Conservation (phyloP, 2,797 vertebrate species). For the Micropoecilia bifurca region DNA sequence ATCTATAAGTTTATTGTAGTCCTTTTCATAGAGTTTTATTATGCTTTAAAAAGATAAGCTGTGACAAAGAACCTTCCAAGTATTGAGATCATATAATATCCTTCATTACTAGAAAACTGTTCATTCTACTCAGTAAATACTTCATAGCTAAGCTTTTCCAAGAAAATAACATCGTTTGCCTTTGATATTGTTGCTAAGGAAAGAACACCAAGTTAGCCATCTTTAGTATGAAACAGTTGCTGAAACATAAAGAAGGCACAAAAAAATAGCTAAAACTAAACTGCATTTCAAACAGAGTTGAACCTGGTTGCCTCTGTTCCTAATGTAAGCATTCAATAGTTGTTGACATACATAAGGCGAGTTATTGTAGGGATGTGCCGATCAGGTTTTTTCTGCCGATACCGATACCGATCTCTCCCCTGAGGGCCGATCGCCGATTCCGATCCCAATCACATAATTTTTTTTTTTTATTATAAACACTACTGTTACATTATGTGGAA, state of each 20-base stretch:
- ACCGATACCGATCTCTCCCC: no score
- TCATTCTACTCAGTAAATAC: not conserved
- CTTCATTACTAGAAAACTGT: not conserved
- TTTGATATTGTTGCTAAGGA: not conserved
- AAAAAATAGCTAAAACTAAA: not conserved
- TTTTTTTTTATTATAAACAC: no score
- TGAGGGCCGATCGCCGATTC: no score
- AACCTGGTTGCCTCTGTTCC: not conserved
- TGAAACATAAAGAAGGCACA: not conserved
- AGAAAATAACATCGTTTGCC: not conserved
- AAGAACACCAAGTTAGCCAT: not conserved
- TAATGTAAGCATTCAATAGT: not conserved
- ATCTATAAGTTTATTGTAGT: not conserved
- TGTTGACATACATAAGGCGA: not conserved
- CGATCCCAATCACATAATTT: no score
- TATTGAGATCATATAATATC: not conserved
- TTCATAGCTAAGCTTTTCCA: not conserved
- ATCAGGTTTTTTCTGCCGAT: no score
- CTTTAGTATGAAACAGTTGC: not conserved
- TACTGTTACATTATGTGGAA: no score
- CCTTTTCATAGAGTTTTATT: not conserved
- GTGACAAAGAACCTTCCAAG: not conserved
- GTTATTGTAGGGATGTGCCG: no score
- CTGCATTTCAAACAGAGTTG: not conserved
- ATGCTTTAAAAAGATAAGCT: not conserved